These are phyloP conservation scores for Heterotilapia buettikoferi DNA, from an alignment of 2,113 vertebrate species.

Conservation along the genomic window DNA sequence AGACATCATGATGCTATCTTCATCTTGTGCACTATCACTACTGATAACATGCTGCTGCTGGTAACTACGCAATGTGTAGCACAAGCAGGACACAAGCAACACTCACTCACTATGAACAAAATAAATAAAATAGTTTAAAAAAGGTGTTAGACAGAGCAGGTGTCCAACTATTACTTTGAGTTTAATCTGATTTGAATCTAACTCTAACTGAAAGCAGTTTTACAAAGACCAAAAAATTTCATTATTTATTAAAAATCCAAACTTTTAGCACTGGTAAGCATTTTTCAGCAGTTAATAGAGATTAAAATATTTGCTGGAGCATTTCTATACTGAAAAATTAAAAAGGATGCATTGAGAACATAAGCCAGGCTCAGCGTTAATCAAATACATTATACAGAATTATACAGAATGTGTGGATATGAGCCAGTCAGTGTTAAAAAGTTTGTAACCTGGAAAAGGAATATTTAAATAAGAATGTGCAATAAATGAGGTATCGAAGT, in stretches of 20 bases:
- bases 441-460: neutral
- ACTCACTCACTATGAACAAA: neutral
- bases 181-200: neutral
- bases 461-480: neutral
- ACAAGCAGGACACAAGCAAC: neutral
- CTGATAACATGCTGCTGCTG: neutral
- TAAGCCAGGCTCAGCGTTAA: neutral
- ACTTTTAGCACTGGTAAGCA: fast-evolving
- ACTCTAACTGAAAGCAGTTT: neutral
- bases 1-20: neutral
- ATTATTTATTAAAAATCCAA: neutral
- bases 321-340: neutral
- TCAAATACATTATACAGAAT: neutral
- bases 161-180: neutral
- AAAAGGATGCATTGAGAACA: neutral
- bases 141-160: neutral
- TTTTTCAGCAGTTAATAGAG: neutral
- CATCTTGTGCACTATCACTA: neutral
- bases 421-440: neutral
- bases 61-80: neutral
- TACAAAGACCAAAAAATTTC: neutral
- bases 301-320: neutral
- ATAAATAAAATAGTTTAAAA: neutral
- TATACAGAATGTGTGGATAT: neutral
- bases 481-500: neutral